Conservation (phyloP, 2,797 vertebrate genomes). For the Streptopelia turtur region DNA sequence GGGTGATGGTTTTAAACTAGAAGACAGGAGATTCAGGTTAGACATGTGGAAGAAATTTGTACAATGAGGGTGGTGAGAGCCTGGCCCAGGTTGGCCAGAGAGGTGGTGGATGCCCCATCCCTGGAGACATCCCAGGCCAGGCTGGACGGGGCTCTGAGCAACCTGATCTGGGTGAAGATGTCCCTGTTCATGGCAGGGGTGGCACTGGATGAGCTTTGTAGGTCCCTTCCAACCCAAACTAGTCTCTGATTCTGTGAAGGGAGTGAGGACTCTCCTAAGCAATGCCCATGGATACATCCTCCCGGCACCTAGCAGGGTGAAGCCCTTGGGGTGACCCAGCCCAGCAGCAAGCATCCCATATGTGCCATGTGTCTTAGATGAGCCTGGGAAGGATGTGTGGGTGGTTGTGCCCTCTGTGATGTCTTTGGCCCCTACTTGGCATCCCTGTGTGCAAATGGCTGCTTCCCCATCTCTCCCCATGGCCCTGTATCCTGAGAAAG, state of each 20-base stretch:
- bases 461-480: neutral
- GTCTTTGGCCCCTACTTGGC: neutral
- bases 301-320: fast-evolving
- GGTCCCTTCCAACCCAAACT: too few species aligned
- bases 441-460: neutral
- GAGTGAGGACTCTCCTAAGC: neutral
- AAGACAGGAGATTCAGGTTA: too few species aligned
- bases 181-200: too few species aligned
- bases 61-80: too few species aligned
- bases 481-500: neutral
- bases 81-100: too few species aligned
- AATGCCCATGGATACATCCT: neutral
- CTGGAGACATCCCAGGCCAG: too few species aligned
- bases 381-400: fast-evolving
- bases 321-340: neutral
- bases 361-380: fast-evolving
- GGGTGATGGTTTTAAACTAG: too few species aligned
- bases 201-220: too few species aligned
- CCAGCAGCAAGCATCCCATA: fast-evolving
- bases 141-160: too few species aligned
- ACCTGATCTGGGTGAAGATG: too few species aligned
- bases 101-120: too few species aligned
- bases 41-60: too few species aligned
- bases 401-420: neutral
- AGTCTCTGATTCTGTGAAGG: neutral